Evolutionary conservation across 2,797 vertebrate species (phyloP).

Genomic region (Cynopterus sphinx): DNA sequence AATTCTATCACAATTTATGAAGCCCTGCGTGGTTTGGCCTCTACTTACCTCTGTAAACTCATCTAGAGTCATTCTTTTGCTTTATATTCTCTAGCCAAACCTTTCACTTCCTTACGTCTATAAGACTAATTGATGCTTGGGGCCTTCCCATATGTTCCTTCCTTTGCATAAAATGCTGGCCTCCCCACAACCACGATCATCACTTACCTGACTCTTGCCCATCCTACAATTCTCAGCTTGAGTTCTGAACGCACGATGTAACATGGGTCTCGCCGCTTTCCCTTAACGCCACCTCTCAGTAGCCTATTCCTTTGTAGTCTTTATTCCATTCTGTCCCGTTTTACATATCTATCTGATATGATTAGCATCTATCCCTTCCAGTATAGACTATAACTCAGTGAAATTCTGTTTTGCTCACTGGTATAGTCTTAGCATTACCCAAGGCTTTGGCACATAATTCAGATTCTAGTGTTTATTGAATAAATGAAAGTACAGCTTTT

Average conservation of each 20-base stretch:
- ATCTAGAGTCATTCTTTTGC: background rate
- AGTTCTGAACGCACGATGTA: background rate
- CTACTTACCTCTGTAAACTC: background rate
- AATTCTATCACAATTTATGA: background rate
- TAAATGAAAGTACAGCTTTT: background rate
- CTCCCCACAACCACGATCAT: background rate
- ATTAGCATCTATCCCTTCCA: background rate
- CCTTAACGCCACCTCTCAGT: background rate
- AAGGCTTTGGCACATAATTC: background rate
- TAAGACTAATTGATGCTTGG: background rate
- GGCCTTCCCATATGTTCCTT: background rate
- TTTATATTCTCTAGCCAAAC: background rate
- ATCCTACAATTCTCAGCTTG: background rate
- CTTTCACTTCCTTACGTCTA: background rate
- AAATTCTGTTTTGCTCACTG: background rate
- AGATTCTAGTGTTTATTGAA: background rate
- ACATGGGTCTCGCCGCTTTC: background rate
- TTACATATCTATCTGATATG: background rate
- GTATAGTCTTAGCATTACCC: background rate
- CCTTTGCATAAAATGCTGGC: background rate
- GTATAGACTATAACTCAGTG: background rate
- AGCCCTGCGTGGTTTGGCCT: background rate
- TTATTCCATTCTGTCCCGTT: background rate
- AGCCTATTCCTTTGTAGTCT: background rate
- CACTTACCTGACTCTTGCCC: background rate